These are phyloP conservation scores for Nannospalax galili DNA, from an alignment of 2,113 vertebrate genomes.

Conservation along the genomic window DNA sequence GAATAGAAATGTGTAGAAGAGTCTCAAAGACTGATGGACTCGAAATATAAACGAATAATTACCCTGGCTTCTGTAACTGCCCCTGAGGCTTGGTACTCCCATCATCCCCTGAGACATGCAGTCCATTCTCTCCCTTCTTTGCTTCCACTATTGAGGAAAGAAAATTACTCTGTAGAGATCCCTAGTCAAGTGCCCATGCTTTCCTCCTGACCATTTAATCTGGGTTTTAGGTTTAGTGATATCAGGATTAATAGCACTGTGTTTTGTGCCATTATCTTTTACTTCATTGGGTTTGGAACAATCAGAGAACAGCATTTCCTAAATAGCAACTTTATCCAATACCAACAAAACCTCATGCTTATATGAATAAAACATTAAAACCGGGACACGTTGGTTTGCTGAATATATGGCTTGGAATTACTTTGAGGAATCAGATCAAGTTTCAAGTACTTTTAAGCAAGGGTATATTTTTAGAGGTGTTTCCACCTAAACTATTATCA, in stretches of 20 bases:
- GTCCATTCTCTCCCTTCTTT: neutral
- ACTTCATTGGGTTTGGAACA: conserved; percentile 6
- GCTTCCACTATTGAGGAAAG: neutral
- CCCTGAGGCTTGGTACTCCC: neutral
- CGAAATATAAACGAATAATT: neutral
- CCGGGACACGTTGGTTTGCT: neutral
- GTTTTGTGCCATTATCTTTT: neutral
- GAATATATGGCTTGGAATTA: neutral
- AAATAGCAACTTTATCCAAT: neutral
- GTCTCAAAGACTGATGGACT: neutral
- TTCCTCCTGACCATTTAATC: neutral
- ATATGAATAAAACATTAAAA: neutral
- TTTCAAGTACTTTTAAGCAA: conserved; percentile 37
- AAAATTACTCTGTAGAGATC: neutral
- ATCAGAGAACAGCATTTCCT: conserved; percentile 2
- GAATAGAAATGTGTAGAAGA: neutral
- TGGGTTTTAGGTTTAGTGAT: neutral
- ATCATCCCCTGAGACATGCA: neutral
- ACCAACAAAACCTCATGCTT: neutral
- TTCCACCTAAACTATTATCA: conserved; percentile 22
- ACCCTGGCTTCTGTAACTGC: neutral
- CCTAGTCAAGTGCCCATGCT: neutral
- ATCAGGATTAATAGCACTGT: neutral
- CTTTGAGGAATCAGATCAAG: neutral
- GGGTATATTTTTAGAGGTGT: neutral